Evolutionary conservation across 1,140 invertebrate genomes (phyloP), one percentile per base, ranked within the genome.

Genomic region (Patella vulgata): DNA sequence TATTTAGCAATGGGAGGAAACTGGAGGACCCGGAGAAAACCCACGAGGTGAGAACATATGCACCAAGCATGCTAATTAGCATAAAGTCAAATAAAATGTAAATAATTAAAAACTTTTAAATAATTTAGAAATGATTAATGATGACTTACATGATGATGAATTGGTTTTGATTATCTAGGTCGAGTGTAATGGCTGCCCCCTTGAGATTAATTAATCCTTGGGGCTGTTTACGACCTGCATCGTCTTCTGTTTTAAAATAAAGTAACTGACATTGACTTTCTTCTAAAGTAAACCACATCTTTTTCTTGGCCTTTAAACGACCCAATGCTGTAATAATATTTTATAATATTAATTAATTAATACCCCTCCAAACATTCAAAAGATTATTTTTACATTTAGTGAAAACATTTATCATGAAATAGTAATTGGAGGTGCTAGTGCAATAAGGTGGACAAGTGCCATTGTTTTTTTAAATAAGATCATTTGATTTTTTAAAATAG

Each of bases 81-180:
- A n/a, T n/a, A n/a, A n/a, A n/a, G n/a, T n/a, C n/a, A n/a, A n/a
- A n/a, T n/a, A n/a, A n/a, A n/a, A n/a, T n/a, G n/a, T n/a, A n/a
- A n/a, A n/a, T n/a, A n/a, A n/a, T n/a, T n/a, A n/a, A n/a, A n/a
- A n/a, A n/a, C n/a, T n/a, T n/a, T n/a, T n/a, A n/a, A n/a, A n/a
- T n/a, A n/a, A n/a, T n/a, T n/a, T n/a, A n/a, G n/a, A n/a, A n/a
- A n/a, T n/a, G n/a, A n/a, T n/a, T n/a, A n/a, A n/a, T n/a, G n/a
- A 14, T 17, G 9, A 78, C 80, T 78, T 70, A 85, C 83, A 81
- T 75, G 27, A 85, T 76, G 42, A 83, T 76, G 60, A 85, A 85
- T 66, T 85, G 82, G 64, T 84, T 83, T 8, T 76, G 69, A 27
- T 79, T 74, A 43, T 82, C 79, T 2, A 82, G 63, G 50, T 81